Evolutionary conservation across 1,140 invertebrate species (phyloP), one percentile per base, ranked within the genome.

Genomic region (Anagrus nilaparvatae): DNA sequence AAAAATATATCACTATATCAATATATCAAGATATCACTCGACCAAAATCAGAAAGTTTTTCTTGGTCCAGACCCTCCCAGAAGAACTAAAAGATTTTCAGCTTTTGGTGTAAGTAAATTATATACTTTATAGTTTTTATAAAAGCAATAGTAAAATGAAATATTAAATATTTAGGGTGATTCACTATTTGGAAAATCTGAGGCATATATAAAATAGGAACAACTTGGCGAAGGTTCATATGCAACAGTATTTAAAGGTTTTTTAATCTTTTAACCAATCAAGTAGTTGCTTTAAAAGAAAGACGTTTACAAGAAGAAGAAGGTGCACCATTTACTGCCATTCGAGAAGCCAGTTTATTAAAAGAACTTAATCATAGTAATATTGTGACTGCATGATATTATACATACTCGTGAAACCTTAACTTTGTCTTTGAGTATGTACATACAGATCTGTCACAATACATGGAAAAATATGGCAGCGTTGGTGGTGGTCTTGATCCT

Each of bases 361-460:
- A 94, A 74, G 91, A 95, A 71, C 78, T 98, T 54, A 94, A 94
- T 69, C 94, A 98, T 73, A 84, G 85, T 53, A 98, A 97, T 71
- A 97, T 98, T 56, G 93, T 98, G 51, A 97, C 70, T 98, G 43
- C 93, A 97, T 70, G 94, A 98, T 70, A 97, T 98, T 58, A 89
- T 97, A 52, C 93, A 97, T 69, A 97, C 93, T 32, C 76, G 87
- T 53, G 86, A 94, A 70, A 94, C 92, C 33, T 78, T 98, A 47
- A 97, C 93, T 16, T 98, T 69, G 93, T 97, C 44, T 98, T 98
- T 72, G 94, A 98, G 78, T 98, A 90, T 77, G 91, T 98, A 71
- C 85, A 96, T 70, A 96, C 92, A 47, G 94, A 97, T 72, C 73
- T 98, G 56, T 94, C 90, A 54, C 94, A 97, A 70, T 98, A 97